Conservation (phyloP, 2,888 invertebrate species). For the Branchellion lobata region DNA sequence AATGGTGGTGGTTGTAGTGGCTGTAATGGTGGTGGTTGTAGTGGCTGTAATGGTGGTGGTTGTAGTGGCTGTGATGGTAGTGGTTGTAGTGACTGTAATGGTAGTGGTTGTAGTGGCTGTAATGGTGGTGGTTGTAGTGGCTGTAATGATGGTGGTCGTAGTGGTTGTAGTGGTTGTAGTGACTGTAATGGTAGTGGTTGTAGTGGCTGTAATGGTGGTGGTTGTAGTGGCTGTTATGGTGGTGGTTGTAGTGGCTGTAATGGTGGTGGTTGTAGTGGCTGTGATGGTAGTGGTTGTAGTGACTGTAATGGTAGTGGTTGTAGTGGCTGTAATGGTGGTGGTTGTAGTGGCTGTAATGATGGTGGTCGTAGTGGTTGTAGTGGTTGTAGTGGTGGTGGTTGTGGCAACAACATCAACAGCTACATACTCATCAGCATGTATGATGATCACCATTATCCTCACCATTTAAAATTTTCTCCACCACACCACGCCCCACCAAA, state of each 20-base stretch:
- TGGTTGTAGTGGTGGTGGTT: too few relatives aligned
- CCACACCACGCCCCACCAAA: too few relatives aligned
- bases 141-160: too few relatives aligned
- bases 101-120: not conserved
- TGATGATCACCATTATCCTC: too few relatives aligned
- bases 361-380: not conserved
- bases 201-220: not conserved
- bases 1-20: too few relatives aligned
- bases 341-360: not conserved
- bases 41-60: not conserved
- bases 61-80: not conserved
- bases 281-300: not conserved
- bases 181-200: not conserved
- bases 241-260: not conserved
- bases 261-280: not conserved
- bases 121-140: not conserved
- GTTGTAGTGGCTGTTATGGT: not conserved
- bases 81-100: not conserved
- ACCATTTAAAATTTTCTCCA: too few relatives aligned
- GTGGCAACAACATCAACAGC: too few relatives aligned
- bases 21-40: too few relatives aligned
- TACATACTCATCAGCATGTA: too few relatives aligned
- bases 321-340: not conserved
- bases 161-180: too few relatives aligned
- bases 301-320: not conserved